phyloP scores from a whole-genome alignment of 2,113 vertebrate species.

The Bostrychus sinensis region DNA sequence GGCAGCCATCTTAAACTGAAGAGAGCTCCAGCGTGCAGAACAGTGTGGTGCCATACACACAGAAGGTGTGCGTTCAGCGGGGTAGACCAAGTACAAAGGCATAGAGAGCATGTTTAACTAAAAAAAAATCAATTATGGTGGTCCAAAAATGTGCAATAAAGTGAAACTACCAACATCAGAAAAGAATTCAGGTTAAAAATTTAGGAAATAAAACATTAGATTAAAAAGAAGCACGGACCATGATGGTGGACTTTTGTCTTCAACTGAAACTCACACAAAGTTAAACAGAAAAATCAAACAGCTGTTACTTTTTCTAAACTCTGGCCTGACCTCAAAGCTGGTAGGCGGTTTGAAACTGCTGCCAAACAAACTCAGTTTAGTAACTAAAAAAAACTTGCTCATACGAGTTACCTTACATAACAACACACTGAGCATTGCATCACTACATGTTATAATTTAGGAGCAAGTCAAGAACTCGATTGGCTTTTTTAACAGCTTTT shows the following conservation, averaged over 20 bases:
- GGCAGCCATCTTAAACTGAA: constrained; percentile 68
- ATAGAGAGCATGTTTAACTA: not conserved
- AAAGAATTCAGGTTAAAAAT: not conserved
- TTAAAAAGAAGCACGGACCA: not conserved
- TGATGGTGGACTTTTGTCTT: not conserved
- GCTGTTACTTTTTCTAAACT: constrained; percentile 1
- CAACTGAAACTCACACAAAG: not conserved
- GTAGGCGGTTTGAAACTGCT: not conserved
- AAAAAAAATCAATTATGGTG: not conserved
- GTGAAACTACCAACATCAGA: not conserved
- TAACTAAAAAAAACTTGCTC: not conserved
- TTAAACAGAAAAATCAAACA: not conserved
- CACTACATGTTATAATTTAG: no score
- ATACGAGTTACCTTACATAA: not conserved
- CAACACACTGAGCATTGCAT: not conserved
- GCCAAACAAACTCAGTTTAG: not conserved
- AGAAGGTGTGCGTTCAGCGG: constrained; percentile 12
- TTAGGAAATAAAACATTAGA: not conserved
- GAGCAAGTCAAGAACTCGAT: no score
- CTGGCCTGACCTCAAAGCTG: not conserved
- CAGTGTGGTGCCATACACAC: constrained; percentile 10
- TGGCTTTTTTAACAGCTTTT: no score
- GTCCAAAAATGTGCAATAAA: not conserved
- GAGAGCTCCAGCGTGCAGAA: constrained; percentile 25
- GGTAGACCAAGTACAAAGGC: constrained; percentile 18